phyloP scores from a whole-genome alignment of 1,140 invertebrate genomes.

The Chrysoperla carnea region DNA sequence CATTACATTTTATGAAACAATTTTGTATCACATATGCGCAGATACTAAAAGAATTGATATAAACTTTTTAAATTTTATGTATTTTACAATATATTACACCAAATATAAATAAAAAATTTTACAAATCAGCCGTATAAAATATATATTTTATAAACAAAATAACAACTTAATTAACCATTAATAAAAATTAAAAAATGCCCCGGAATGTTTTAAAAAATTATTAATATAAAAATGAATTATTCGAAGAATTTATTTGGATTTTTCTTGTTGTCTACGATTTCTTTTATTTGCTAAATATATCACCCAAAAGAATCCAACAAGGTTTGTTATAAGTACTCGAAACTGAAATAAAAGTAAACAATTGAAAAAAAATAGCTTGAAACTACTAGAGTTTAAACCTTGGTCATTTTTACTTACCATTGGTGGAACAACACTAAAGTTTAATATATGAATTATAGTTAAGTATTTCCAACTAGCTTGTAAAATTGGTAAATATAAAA shows the following conservation, averaged over 20 bases:
- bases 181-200: no score
- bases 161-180: no score
- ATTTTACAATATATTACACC: no score
- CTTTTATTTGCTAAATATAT: conserved; percentile 42
- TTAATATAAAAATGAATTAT: no score
- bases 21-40: no score
- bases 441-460: conserved; percentile 48
- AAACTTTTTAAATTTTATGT: no score
- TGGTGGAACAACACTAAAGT: conserved; percentile 48
- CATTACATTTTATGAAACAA: no score
- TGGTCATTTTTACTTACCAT: conserved; percentile 32
- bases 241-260: conserved; percentile 2
- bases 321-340: conserved; percentile 41
- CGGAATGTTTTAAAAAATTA: no score
- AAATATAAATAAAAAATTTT: no score
- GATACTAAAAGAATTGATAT: no score
- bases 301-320: conserved; percentile 50
- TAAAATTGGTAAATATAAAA: conserved; percentile 39
- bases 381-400: conserved; percentile 3
- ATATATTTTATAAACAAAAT: no score
- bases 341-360: conserved; percentile 30
- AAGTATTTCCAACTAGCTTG: conserved; percentile 52
- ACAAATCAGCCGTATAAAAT: no score
- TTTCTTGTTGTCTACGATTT: conserved; percentile 16
- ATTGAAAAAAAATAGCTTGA: conserved; percentile 3